Conservation (phyloP, 2,888 invertebrate genomes). For the Gibbula magus region DNA sequence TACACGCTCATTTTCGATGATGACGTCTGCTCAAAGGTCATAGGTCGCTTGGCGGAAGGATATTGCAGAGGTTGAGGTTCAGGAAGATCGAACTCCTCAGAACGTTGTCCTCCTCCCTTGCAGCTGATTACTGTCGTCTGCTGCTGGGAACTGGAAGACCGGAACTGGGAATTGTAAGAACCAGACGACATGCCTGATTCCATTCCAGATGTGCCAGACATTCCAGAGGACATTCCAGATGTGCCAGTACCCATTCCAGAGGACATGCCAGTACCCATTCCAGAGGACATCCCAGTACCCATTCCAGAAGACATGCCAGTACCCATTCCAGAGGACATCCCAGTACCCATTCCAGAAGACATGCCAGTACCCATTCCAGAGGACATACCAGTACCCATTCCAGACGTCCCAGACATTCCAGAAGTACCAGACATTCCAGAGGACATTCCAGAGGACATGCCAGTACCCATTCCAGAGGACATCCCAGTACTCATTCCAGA, state of each 20-base stretch:
- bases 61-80: conserved; percentile 61
- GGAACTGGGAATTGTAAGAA: conserved; percentile 35
- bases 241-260: too few relatives aligned
- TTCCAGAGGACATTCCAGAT: too few relatives aligned
- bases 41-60: conserved; percentile 65
- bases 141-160: background rate
- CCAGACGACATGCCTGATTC: background rate
- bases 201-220: too few relatives aligned
- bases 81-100: conserved; percentile 32
- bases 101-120: conserved; percentile 24
- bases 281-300: background rate
- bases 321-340: too few relatives aligned
- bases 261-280: too few relatives aligned
- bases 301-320: conserved; percentile 9
- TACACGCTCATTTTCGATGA: conserved; percentile 69
- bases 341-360: too few relatives aligned
- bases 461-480: background rate
- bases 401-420: background rate
- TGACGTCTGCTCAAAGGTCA: conserved; percentile 67
- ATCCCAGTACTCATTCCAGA: too few relatives aligned
- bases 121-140: conserved; percentile 24
- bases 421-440: too few relatives aligned
- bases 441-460: background rate
- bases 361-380: too few relatives aligned
- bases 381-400: too few relatives aligned